A percentile compares a stretch with the other conserved stretches of the same genome.
Evolutionary conservation across 2,797 vertebrate species (phyloP).

Genomic region (Poliocrania exsul): DNA sequence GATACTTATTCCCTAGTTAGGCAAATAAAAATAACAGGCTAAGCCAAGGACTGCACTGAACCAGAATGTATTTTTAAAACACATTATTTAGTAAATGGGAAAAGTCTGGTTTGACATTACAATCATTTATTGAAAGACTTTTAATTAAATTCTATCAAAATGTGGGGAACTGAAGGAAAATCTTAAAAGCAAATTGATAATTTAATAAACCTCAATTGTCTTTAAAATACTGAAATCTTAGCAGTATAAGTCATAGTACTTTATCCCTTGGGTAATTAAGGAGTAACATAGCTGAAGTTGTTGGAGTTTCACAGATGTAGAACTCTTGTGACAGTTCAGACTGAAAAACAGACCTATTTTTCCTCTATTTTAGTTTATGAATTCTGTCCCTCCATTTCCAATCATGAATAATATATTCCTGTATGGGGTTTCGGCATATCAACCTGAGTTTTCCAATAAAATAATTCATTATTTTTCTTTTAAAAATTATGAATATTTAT

Average conservation of each 20-base stretch:
- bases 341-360: neutral
- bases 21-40: constrained; percentile 36
- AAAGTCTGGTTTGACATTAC: neutral
- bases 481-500: constrained; percentile 36
- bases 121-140: neutral
- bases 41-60: neutral
- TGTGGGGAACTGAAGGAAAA: neutral
- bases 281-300: neutral
- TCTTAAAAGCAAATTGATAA: neutral
- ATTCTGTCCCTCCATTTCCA: neutral
- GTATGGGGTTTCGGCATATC: neutral
- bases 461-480: neutral
- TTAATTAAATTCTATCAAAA: neutral
- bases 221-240: neutral
- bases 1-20: constrained; percentile 39
- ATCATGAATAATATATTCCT: constrained; percentile 32
- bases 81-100: neutral
- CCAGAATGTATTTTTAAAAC: neutral
- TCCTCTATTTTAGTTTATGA: neutral
- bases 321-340: neutral
- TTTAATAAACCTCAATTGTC: neutral
- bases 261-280: neutral
- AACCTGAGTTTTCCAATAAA: constrained; percentile 3
- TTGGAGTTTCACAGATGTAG: neutral
- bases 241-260: neutral